Conservation (phyloP, 2,113 vertebrate species). For the Colistium nudipinnis region DNA sequence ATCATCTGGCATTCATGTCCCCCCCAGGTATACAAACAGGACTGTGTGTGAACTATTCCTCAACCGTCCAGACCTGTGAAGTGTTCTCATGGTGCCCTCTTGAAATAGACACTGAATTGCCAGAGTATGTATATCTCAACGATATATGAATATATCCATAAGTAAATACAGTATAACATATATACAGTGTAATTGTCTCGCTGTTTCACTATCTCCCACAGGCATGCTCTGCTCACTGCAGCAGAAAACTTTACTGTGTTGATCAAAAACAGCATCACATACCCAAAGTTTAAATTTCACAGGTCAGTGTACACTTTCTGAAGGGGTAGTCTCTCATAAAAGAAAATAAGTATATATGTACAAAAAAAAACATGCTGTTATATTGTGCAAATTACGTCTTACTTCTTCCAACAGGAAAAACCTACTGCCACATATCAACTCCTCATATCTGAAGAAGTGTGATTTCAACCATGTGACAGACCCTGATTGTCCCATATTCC, state of each 20-base stretch:
- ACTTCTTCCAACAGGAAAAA: conserved; percentile 80
- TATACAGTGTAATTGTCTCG: neutral
- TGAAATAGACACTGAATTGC: conserved; percentile 74
- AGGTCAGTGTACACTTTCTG: conserved; percentile 78
- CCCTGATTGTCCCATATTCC: conserved; percentile 90
- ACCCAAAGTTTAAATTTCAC: conserved; percentile 90
- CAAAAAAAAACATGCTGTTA: neutral
- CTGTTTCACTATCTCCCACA: conserved; percentile 55
- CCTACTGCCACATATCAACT: conserved; percentile 82
- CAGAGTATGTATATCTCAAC: conserved; percentile 76
- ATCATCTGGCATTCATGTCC: neutral
- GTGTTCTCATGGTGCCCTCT: conserved; percentile 81
- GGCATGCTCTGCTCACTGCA: conserved; percentile 82
- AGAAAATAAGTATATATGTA: neutral
- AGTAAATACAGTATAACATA: too few species aligned
- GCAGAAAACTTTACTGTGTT: conserved; percentile 93
- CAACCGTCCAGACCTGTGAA: conserved; percentile 75
- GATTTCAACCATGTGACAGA: conserved; percentile 80
- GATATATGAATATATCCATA: neutral
- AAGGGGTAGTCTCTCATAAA: neutral
- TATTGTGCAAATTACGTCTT: neutral
- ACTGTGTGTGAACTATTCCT: conserved; percentile 74
- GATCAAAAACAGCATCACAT: conserved; percentile 92
- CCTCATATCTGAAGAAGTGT: conserved; percentile 85
- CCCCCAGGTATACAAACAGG: conserved; percentile 81